These are phyloP conservation scores for Aquatica leii DNA, from an alignment of 2,888 invertebrate genomes.

Conservation along the genomic window DNA sequence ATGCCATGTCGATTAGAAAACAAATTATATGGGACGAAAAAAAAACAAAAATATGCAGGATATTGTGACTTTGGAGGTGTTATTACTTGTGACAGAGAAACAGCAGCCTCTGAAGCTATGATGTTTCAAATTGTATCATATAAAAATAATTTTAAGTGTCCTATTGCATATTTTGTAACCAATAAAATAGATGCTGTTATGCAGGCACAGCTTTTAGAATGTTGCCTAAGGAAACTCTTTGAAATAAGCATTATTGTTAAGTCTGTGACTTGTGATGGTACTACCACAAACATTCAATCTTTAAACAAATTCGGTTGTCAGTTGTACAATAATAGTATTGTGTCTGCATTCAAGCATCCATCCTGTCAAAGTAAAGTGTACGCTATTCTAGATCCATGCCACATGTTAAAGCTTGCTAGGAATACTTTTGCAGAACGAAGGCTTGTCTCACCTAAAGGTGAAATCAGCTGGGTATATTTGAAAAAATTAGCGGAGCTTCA, in stretches of 20 bases:
- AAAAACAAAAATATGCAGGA: conserved; percentile 9
- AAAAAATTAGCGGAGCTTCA: too few relatives aligned
- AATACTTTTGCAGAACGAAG: too few relatives aligned
- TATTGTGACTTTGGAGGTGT: conserved; percentile 22
- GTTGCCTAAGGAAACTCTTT: conserved; percentile 20
- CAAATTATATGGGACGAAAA: conserved; percentile 22
- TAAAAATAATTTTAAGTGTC: conserved; percentile 26
- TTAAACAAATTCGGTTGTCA: conserved; percentile 15
- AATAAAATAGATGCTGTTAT: conserved; percentile 3
- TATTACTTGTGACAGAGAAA: conserved; percentile 15
- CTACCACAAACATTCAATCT: conserved; percentile 19
- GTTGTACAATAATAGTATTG: too few relatives aligned
- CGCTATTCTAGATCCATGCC: conserved; percentile 20
- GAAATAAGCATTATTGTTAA: conserved; percentile 25
- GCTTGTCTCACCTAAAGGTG: too few relatives aligned
- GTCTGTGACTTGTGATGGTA: conserved; percentile 32
- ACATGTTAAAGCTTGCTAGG: conserved; percentile 19
- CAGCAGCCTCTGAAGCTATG: conserved; percentile 28
- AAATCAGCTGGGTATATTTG: too few relatives aligned
- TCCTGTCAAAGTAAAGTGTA: conserved; percentile 6
- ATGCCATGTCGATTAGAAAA: background rate
- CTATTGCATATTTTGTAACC: conserved; percentile 24
- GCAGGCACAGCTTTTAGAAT: conserved; percentile 19
- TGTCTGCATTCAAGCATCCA: conserved; percentile 16
- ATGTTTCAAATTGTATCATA: conserved; percentile 32